phyloP scores from a whole-genome alignment of 2,797 vertebrate genomes.

The Cyprinella venusta region DNA sequence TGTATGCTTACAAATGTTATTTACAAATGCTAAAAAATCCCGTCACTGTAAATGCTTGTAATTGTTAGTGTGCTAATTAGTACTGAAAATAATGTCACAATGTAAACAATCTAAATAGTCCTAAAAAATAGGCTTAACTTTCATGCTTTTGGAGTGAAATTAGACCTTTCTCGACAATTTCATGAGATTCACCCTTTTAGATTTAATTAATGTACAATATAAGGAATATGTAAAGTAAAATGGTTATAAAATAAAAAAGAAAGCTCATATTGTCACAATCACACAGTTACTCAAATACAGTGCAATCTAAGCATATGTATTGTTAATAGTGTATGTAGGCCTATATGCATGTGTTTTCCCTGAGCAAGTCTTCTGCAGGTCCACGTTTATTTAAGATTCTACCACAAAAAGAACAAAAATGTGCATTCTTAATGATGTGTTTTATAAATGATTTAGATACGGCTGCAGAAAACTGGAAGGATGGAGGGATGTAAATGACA shows the following conservation, averaged over 20 bases:
- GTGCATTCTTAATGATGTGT: slow-evolving; percentile 68
- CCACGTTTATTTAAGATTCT: slow-evolving; percentile 62
- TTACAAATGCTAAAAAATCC: background rate
- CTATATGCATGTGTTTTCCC: slow-evolving; percentile 3
- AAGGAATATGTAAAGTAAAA: background rate
- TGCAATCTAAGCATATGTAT: background rate
- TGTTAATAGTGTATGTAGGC: background rate
- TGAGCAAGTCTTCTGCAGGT: slow-evolving; percentile 24
- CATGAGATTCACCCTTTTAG: background rate
- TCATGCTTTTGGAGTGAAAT: background rate
- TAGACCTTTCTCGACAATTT: background rate
- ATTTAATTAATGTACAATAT: background rate
- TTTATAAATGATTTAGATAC: slow-evolving; percentile 75
- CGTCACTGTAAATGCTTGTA: background rate
- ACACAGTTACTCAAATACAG: background rate
- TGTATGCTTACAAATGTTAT: background rate
- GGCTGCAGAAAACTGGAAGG: slow-evolving; percentile 59
- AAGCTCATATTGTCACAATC: background rate
- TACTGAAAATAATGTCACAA: background rate
- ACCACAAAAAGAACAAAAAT: slow-evolving; percentile 65
- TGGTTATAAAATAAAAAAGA: background rate
- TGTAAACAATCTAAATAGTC: background rate
- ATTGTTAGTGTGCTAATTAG: background rate
- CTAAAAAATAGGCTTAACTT: background rate
- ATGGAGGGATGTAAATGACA: slow-evolving; percentile 38